Percentiles rank a stretch among this genome's conserved stretches.
phyloP scores from a whole-genome alignment of 2,888 invertebrate genomes.

The Chouioia cunea region DNA sequence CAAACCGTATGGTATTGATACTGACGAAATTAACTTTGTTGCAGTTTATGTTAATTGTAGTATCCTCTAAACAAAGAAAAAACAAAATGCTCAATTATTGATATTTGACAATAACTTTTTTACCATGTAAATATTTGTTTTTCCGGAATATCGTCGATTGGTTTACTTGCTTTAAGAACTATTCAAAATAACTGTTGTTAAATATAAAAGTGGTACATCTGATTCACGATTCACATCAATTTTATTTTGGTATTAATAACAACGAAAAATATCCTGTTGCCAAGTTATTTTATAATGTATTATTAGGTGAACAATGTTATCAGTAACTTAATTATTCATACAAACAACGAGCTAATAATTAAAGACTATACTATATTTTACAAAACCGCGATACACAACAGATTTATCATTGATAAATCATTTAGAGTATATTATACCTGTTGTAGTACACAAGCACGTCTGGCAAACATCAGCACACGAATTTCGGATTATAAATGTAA shows the following conservation, averaged over 20 bases:
- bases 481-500: conserved; percentile 20
- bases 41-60: conserved; percentile 51
- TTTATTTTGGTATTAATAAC: no score
- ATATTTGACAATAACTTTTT: neutral
- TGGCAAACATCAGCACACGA: conserved; percentile 53
- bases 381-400: neutral
- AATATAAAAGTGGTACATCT: no score
- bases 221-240: no score
- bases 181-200: no score
- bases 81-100: conserved; percentile 2
- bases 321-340: neutral
- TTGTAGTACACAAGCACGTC: conserved; percentile 53
- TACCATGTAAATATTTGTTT: no score
- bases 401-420: neutral
- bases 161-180: no score
- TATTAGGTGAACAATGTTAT: neutral
- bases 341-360: neutral
- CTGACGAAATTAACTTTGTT: conserved; percentile 46
- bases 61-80: conserved; percentile 46
- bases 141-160: no score
- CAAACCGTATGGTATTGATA: conserved; percentile 51
- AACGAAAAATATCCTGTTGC: no score
- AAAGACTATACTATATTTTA: neutral
- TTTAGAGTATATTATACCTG: conserved; percentile 51
- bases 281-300: neutral